phyloP scores from a whole-genome alignment of 2,113 vertebrate genomes.

The Mobula hypostoma region DNA sequence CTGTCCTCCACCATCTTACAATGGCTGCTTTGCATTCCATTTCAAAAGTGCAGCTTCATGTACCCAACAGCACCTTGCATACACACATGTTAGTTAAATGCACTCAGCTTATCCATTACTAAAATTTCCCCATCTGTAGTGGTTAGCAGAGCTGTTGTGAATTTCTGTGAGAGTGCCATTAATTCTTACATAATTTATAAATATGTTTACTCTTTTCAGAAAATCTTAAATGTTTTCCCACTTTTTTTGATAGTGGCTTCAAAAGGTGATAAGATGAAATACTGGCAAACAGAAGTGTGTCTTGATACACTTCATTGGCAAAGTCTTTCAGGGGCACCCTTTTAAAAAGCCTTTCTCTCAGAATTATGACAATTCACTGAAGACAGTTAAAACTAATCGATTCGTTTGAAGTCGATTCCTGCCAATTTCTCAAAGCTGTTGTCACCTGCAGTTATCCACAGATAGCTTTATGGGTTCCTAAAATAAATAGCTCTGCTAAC shows the following conservation, averaged over 20 bases:
- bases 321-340: neutral
- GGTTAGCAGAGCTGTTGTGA: neutral
- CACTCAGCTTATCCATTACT: neutral
- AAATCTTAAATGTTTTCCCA: neutral
- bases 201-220: neutral
- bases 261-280: neutral
- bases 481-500: slow-evolving; percentile 1
- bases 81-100: neutral
- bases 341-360: neutral
- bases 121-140: neutral
- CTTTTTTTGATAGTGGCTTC: neutral
- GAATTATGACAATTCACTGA: neutral
- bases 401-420: slow-evolving; percentile 30
- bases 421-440: slow-evolving; percentile 27
- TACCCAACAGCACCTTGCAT: no score
- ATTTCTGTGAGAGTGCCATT: neutral
- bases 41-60: no score
- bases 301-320: neutral
- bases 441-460: slow-evolving; percentile 15
- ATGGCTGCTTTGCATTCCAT: no score
- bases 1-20: no score
- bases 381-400: slow-evolving; percentile 25
- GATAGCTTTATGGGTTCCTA: neutral
- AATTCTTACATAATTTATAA: neutral
- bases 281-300: neutral